Evolutionary conservation across 92 coral and sea anemone species (phyloP).

Genomic region (Epizoanthus stellaris): DNA sequence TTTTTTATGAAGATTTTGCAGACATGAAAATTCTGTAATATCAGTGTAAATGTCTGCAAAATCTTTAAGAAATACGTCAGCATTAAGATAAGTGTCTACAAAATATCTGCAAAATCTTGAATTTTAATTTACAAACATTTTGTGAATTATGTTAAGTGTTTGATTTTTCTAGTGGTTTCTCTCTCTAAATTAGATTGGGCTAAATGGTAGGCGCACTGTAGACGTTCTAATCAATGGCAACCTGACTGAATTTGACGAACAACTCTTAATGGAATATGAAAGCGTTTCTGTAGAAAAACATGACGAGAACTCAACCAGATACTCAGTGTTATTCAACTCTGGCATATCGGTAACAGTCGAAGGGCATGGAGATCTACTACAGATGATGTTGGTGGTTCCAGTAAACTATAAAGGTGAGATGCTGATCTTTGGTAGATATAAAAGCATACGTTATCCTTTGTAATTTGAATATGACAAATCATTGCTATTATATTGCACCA

Average conservation of each 20-base stretch:
- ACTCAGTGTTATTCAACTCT: conserved; percentile 18
- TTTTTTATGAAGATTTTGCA: too few species aligned
- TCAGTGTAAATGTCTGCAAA: too few species aligned
- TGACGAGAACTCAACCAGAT: neutral
- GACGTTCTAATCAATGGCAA: conserved; percentile 54
- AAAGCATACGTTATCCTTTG: neutral
- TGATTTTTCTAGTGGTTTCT: neutral
- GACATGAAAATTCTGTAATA: too few species aligned
- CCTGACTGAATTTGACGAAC: conserved; percentile 41
- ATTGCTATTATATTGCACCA: too few species aligned
- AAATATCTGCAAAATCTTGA: too few species aligned
- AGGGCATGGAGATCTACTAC: conserved; percentile 12
- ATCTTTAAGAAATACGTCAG: too few species aligned
- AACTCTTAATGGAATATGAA: conserved; percentile 28
- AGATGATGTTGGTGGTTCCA: conserved; percentile 65
- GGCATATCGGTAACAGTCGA: conserved; percentile 27
- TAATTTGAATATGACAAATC: neutral
- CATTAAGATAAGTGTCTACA: too few species aligned
- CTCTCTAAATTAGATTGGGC: conserved; percentile 40
- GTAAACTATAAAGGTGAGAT: conserved; percentile 52
- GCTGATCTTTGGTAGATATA: neutral
- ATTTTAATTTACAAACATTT: too few species aligned
- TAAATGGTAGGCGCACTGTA: conserved; percentile 26
- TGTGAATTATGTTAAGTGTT: too few species aligned
- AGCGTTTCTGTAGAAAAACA: conserved; percentile 23